Evolutionary conservation across 1,140 invertebrate species (phyloP).

Genomic region (Trichonephila inaurata): DNA sequence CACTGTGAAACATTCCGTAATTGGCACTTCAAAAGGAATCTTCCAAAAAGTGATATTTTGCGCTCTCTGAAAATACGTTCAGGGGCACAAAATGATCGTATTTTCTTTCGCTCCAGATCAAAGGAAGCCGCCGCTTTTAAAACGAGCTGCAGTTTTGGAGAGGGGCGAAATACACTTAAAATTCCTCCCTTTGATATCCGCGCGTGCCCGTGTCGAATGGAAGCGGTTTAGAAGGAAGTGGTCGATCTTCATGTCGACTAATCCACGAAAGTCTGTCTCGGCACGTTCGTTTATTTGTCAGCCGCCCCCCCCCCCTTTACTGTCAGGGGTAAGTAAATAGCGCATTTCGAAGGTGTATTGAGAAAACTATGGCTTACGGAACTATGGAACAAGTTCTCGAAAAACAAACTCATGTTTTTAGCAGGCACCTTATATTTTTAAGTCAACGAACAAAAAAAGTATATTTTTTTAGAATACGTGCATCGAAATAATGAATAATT

Average conservation of each 20-base stretch:
- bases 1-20: background rate
- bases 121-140: background rate
- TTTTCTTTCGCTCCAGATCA: background rate
- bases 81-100: background rate
- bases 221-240: background rate
- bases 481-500: too few relatives aligned
- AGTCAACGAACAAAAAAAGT: too few relatives aligned
- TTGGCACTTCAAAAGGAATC: background rate
- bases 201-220: background rate
- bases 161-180: background rate
- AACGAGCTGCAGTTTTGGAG: background rate
- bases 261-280: background rate
- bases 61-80: background rate
- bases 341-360: background rate
- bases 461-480: too few relatives aligned
- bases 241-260: background rate
- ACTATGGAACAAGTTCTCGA: background rate
- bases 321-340: background rate
- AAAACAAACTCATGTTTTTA: too few relatives aligned
- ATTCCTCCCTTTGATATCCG: constrained; percentile 14
- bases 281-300: background rate
- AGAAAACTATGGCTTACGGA: background rate
- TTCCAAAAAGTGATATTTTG: background rate
- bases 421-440: too few relatives aligned
- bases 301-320: background rate